Evolutionary conservation across 2,797 vertebrate genomes (phyloP).

Genomic region (Esox lucius): DNA sequence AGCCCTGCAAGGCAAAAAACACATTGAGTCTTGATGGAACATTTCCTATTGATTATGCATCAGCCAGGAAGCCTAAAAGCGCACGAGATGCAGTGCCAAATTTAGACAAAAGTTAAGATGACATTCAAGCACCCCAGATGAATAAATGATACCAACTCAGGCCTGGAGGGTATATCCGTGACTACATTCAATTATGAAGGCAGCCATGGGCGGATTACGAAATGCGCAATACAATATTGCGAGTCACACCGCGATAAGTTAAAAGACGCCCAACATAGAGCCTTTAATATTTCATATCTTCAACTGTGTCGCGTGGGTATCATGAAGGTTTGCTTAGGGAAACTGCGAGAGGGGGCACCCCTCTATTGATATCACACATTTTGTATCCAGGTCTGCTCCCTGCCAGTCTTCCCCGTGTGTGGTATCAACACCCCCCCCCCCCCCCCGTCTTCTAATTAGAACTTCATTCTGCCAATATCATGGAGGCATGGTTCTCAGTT

Average conservation of each 20-base stretch:
- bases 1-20: conserved; percentile 69
- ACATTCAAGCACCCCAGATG: conserved; percentile 62
- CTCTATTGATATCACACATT: conserved; percentile 52
- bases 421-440: conserved; percentile 41
- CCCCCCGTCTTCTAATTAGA: conserved; percentile 48
- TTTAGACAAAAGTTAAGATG: conserved; percentile 50
- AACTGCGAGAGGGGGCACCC: conserved; percentile 42
- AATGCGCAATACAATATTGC: conserved; percentile 51
- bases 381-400: conserved; percentile 47
- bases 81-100: conserved; percentile 46
- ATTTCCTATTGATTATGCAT: conserved; percentile 72
- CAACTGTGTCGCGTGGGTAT: conserved; percentile 44
- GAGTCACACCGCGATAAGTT: conserved; percentile 57
- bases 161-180: conserved; percentile 70
- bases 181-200: conserved; percentile 75
- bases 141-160: conserved; percentile 72
- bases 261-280: conserved; percentile 52
- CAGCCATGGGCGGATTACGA: conserved; percentile 61
- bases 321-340: conserved; percentile 40
- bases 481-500: conserved; percentile 17
- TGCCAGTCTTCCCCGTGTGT: conserved; percentile 39
- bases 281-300: conserved; percentile 66
- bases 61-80: conserved; percentile 48
- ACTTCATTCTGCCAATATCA: conserved; percentile 28
- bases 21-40: conserved; percentile 61